Evolutionary conservation across 2,888 invertebrate genomes (phyloP).

Genomic region (Pseudococcus viburni): DNA sequence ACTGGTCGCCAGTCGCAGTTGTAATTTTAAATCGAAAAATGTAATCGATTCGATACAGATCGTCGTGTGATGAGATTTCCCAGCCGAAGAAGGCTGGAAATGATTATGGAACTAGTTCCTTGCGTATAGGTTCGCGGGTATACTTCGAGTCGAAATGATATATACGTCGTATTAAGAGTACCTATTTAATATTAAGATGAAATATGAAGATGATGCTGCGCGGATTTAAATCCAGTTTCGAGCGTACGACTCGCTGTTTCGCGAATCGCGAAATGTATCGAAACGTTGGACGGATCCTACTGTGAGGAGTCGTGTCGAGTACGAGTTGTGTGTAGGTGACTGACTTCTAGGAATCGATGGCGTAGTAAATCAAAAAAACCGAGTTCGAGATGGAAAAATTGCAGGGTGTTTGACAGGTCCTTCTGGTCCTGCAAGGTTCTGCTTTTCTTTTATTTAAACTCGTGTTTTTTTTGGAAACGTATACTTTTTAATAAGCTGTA

Average conservation of each 20-base stretch:
- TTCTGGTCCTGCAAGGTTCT: too few species aligned
- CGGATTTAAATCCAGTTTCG: neutral
- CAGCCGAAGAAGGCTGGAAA: slow-evolving; percentile 3
- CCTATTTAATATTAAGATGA: neutral
- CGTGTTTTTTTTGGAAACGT: too few species aligned
- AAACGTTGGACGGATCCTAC: neutral
- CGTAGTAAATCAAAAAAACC: too few species aligned
- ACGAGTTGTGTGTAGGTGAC: too few species aligned
- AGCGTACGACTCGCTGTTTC: neutral
- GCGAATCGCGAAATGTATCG: neutral
- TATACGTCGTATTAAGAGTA: slow-evolving; percentile 1
- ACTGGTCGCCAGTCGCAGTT: neutral
- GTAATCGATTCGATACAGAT: slow-evolving; percentile 24
- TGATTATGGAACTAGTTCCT: neutral
- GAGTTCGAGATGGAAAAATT: too few species aligned
- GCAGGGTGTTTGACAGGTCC: too few species aligned
- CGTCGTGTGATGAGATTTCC: neutral
- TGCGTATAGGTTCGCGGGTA: neutral
- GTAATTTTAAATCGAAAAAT: slow-evolving; percentile 4
- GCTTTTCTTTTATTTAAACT: too few species aligned
- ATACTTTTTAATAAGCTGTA: too few species aligned
- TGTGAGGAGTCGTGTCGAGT: neutral
- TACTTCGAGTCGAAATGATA: neutral
- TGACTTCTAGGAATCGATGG: too few species aligned
- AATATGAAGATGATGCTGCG: neutral